Conservation (phyloP, 1,140 invertebrate species). For the Maconellicoccus hirsutus region DNA sequence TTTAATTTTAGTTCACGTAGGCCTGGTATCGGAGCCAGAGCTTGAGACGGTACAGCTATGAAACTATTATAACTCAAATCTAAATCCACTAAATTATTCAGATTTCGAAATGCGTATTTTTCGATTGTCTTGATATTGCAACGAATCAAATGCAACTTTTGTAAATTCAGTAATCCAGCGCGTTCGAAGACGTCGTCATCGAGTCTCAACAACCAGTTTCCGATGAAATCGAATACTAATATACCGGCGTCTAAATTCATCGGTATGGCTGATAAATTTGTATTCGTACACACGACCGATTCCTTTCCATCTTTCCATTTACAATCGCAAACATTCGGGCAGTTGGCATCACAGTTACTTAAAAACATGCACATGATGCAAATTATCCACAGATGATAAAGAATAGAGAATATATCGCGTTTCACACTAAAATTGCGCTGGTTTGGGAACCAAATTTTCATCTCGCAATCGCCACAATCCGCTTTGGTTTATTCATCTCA, state of each 20-base stretch:
- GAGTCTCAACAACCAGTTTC: constrained; percentile 52
- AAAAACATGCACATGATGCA: background rate
- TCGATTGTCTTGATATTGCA: constrained; percentile 50
- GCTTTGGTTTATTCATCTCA: background rate
- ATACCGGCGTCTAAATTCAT: constrained; percentile 55
- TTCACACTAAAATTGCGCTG: constrained; percentile 16
- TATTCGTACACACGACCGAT: constrained; percentile 59
- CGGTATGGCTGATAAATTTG: constrained; percentile 56
- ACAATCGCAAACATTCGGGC: constrained; percentile 62
- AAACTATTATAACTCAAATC: constrained; percentile 63
- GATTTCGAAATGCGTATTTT: constrained; percentile 50
- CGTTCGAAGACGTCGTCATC: constrained; percentile 55
- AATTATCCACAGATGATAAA: background rate
- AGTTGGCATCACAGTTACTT: constrained; percentile 37
- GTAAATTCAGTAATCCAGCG: constrained; percentile 60
- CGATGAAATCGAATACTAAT: constrained; percentile 61
- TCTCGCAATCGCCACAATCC: constrained; percentile 3
- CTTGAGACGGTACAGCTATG: constrained; percentile 51
- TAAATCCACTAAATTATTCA: constrained; percentile 63
- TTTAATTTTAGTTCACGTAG: constrained; percentile 59
- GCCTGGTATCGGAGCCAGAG: constrained; percentile 54
- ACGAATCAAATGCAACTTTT: constrained; percentile 57
- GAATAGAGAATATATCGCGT: background rate
- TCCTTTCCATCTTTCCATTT: constrained; percentile 77
- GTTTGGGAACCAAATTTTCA: constrained; percentile 15